A percentile compares a stretch with the other conserved stretches of the same genome.
These are phyloP conservation scores for Ia io DNA, from an alignment of 2,113 vertebrate species.

Conservation along the genomic window DNA sequence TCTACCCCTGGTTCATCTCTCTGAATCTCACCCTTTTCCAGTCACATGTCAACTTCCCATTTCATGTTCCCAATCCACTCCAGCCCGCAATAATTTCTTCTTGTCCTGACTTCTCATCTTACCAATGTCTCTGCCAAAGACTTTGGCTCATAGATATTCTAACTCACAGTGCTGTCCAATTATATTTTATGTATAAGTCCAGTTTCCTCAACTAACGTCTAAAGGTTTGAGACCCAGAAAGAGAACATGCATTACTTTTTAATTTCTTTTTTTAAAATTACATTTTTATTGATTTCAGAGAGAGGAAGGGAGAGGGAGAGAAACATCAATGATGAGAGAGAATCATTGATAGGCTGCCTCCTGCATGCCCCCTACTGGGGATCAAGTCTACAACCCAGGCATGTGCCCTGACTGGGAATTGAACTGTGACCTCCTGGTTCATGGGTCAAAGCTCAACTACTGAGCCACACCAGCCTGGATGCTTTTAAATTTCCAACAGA, in stretches of 20 bases:
- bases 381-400: too few relatives aligned
- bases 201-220: background rate
- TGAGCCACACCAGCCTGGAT: too few relatives aligned
- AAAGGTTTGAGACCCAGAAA: background rate
- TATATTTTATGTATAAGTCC: slow-evolving; percentile 2
- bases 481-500: background rate
- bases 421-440: too few relatives aligned
- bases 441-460: too few relatives aligned
- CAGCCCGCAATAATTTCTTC: background rate
- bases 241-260: background rate
- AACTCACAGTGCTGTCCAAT: background rate
- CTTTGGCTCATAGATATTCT: background rate
- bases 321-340: too few relatives aligned
- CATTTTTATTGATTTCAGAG: too few relatives aligned
- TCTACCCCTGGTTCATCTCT: background rate
- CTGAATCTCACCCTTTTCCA: background rate
- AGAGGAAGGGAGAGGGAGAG: too few relatives aligned
- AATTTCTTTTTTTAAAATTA: background rate
- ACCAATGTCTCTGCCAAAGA: background rate
- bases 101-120: slow-evolving; percentile 15
- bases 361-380: too few relatives aligned
- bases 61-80: background rate
- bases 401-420: too few relatives aligned
- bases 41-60: background rate
- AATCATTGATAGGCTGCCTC: too few relatives aligned